These are phyloP conservation scores for Albula goreensis DNA, from an alignment of 2,113 vertebrate species.

Conservation along the genomic window DNA sequence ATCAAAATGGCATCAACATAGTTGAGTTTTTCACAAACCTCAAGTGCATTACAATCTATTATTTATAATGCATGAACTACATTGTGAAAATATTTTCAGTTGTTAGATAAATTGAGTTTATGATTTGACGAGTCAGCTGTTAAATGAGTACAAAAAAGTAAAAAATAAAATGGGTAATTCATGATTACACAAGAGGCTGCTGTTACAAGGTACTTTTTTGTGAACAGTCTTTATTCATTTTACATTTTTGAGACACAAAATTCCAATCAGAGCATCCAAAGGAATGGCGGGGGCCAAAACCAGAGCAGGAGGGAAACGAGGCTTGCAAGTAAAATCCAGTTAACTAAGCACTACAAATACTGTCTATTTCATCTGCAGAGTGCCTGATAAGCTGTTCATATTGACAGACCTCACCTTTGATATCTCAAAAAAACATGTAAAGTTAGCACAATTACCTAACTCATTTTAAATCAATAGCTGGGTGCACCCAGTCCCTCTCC, in stretches of 20 bases:
- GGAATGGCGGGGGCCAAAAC: not conserved
- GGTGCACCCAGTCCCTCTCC: not conserved
- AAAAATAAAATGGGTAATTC: not conserved
- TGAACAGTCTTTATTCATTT: not conserved
- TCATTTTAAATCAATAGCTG: no score
- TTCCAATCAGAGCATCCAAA: not conserved
- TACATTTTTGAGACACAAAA: not conserved
- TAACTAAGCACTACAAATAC: no score
- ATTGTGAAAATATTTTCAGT: not conserved
- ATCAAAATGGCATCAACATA: no score
- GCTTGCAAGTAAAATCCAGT: no score
- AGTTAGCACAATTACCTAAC: not conserved
- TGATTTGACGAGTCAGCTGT: not conserved
- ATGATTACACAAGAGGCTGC: not conserved
- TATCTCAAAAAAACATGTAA: not conserved
- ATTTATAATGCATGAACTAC: not conserved
- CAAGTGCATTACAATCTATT: not conserved
- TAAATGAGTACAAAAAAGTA: not conserved
- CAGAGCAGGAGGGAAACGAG: no score
- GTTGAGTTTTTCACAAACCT: no score
- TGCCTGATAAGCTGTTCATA: not conserved
- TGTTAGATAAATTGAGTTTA: not conserved
- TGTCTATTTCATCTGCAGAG: no score
- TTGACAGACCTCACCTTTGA: not conserved
- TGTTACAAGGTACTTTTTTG: not conserved